Evolutionary conservation across 2,888 invertebrate species (phyloP).

Genomic region (Sesia bembeciformis): DNA sequence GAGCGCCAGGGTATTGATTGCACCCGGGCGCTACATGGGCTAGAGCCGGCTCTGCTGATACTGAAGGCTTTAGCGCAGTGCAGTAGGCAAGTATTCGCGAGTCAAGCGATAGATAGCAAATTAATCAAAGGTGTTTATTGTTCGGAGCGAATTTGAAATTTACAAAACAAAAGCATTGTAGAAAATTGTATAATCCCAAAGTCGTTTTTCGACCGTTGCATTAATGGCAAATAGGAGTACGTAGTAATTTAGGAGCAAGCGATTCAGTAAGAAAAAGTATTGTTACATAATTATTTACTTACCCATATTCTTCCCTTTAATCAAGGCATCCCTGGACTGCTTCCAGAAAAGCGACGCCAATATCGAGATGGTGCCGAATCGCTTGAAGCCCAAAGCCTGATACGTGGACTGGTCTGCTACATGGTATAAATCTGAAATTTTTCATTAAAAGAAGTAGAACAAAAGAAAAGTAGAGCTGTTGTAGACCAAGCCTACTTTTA

Average conservation of each 20-base stretch:
- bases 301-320: conserved; percentile 69
- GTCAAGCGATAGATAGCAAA: too few species aligned
- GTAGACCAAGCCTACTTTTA: too few species aligned
- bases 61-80: too few species aligned
- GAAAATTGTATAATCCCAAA: too few species aligned
- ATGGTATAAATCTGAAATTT: conserved; percentile 71
- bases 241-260: neutral
- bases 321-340: conserved; percentile 68
- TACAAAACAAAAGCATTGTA: neutral
- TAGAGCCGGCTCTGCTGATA: too few species aligned
- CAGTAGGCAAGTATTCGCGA: too few species aligned
- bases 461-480: too few species aligned
- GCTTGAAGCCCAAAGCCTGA: conserved; percentile 73
- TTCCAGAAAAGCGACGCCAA: conserved; percentile 71
- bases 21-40: too few species aligned
- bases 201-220: neutral
- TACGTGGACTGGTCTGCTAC: conserved; percentile 74
- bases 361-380: conserved; percentile 68
- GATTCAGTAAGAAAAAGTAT: neutral
- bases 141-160: neutral
- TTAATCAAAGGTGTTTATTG: neutral
- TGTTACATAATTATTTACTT: conserved; percentile 7
- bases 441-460: too few species aligned
- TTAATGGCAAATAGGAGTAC: neutral
- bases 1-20: too few species aligned